phyloP scores from a whole-genome alignment of 1,140 invertebrate species.

The Camponotus pennsylvanicus region DNA sequence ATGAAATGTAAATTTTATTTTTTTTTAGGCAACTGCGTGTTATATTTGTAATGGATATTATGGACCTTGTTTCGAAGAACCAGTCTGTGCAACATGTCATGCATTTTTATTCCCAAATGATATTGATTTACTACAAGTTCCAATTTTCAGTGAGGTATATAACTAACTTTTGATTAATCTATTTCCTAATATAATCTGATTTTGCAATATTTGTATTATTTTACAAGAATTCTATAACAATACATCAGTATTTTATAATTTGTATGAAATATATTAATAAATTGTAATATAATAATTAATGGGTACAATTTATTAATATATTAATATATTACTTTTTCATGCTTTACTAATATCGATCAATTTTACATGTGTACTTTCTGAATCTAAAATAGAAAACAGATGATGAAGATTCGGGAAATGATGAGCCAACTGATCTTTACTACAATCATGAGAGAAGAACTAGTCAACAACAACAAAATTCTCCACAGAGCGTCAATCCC shows the following conservation, averaged over 20 bases:
- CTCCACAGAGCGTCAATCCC: slow-evolving; percentile 74
- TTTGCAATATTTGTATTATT: slow-evolving; percentile 28
- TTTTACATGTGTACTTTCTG: not conserved
- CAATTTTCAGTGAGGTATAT: slow-evolving; percentile 86
- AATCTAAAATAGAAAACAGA: slow-evolving; percentile 90
- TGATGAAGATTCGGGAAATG: slow-evolving; percentile 97
- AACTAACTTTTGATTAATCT: no score
- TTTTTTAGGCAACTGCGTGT: slow-evolving; percentile 89
- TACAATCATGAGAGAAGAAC: slow-evolving; percentile 84
- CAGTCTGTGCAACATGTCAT: slow-evolving; percentile 97
- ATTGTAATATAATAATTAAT: not conserved
- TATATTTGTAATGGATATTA: slow-evolving; percentile 97
- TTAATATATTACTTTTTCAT: not conserved
- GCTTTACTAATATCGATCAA: not conserved
- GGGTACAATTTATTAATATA: not conserved
- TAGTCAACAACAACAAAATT: slow-evolving; percentile 80
- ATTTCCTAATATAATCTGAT: not conserved
- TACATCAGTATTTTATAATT: not conserved
- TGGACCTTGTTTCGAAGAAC: slow-evolving; percentile 95
- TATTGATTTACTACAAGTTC: slow-evolving; percentile 87
- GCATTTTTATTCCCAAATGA: slow-evolving; percentile 95
- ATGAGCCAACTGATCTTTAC: slow-evolving; percentile 94
- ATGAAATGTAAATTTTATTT: not conserved
- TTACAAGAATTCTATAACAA: not conserved
- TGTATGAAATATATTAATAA: not conserved